Conservation (phyloP, 1,140 invertebrate genomes). For the Trichonephila inaurata region DNA sequence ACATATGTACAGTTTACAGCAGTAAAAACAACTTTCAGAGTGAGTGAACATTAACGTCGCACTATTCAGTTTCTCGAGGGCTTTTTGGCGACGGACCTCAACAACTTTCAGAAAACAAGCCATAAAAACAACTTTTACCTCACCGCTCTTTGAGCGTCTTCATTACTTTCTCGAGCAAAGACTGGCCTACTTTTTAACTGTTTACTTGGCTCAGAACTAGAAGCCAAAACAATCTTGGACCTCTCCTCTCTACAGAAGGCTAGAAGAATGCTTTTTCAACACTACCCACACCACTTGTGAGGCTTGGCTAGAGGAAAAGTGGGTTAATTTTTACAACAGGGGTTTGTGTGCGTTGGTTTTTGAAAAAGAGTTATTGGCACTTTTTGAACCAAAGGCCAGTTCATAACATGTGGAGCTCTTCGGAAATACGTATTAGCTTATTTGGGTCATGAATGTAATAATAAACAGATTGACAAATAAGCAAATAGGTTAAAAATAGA, state of each 20-base stretch:
- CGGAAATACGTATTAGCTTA: not conserved
- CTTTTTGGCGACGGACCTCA: too few relatives aligned
- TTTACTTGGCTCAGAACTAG: not conserved
- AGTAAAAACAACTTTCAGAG: too few relatives aligned
- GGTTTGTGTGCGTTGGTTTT: conserved; percentile 31
- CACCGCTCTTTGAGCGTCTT: not conserved
- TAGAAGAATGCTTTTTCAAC: not conserved
- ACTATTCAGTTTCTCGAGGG: too few relatives aligned
- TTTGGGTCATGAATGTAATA: not conserved
- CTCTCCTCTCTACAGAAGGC: not conserved
- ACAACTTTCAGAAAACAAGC: not conserved
- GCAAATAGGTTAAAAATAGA: conserved; percentile 6
- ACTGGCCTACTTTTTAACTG: not conserved
- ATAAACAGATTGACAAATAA: not conserved
- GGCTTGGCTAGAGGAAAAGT: not conserved
- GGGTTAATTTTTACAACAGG: conserved; percentile 1
- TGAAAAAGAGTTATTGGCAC: not conserved
- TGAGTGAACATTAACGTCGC: too few relatives aligned
- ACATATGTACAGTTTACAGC: too few relatives aligned
- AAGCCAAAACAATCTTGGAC: not conserved
- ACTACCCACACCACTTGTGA: conserved; percentile 3
- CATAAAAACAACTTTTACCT: not conserved
- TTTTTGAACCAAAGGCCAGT: not conserved
- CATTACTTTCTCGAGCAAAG: not conserved
- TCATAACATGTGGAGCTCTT: not conserved